Base-by-base conservation (phyloP, 2,797 vertebrate genomes). In the Microchirus variegatus region DNA sequence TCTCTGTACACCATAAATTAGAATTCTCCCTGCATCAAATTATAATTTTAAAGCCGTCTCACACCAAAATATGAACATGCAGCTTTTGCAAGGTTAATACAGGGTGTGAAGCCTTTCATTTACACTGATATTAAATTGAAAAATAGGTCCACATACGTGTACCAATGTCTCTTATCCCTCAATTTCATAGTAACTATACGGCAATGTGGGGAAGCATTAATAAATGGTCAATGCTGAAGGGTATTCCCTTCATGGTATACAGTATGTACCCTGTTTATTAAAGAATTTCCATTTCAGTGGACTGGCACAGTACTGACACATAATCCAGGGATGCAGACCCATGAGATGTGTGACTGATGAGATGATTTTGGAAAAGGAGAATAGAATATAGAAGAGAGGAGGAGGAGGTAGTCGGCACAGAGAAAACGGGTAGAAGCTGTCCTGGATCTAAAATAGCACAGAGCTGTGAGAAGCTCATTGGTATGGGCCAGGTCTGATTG, bases 361-460 rank as follows among this genome's bases (percentile, higher is more conserved):
- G 59, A 81, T 84, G 77, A 59, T 76, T 78, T 75, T 77, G 63
- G 35, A 60, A 60, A 72, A 42, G 59, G 42, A 64, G 61, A 78
- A 78, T 52, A 63, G 49, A 72, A n/a, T n/a, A n/a, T n/a, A 52
- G 44, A 63, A 49, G 70, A 52, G 40, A 41, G 15, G 41, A 42
- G 12, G 41, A 51, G 18, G 70, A 83, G 51, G 36, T 75, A 60
- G 54, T 31, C 53, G 7, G 67, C 58, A 16, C 9, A 54, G 48
- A 68, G 62, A 82, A 67, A 78, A 73, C 47, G 60, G 63, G 69
- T 22, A 82, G 81, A 86, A 65, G 53, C 58, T 78, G 90, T 81
- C 90, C 89, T 86, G 86, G 74, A 90, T 90, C 79, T 76, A 80
- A 90, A 91, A 90, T 90, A 90, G 78, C 89, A 81, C 58, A 44